Base-by-base conservation (phyloP, 2,888 invertebrate genomes). In the Salpingus planirostris region DNA sequence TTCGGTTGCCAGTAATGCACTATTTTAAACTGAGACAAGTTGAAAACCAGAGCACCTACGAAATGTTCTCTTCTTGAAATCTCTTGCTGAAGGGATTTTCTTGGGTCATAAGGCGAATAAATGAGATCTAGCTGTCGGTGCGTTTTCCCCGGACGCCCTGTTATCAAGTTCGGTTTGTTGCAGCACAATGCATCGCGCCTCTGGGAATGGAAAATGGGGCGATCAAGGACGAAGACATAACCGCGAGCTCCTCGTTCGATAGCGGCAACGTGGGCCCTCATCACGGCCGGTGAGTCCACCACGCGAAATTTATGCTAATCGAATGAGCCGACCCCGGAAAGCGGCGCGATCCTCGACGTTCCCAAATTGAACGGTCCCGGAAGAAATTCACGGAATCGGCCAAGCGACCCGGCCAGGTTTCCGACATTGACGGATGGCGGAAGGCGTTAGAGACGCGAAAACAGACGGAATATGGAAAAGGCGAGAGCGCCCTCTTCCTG, bases 121-220 rank as follows among this genome's bases (percentile, higher is more conserved):
- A n/a, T n/a, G n/a, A n/a, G n/a, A n/a, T n/a, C n/a, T n/a, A n/a
- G n/a, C n/a, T n/a, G n/a, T n/a, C n/a, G n/a, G n/a, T n/a, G n/a
- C n/a, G n/a, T n/a, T n/a, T n/a, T n/a, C n/a, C n/a, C n/a, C n/a
- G n/a, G n/a, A n/a, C n/a, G n/a, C n/a, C n/a, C n/a, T n/a, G n/a
- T n/a, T 27, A n/a, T 14, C 13, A 21, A 15, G 10, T 15, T 28
- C 12, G 5, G 27, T 27, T 36, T 64, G 59, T 73, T 69, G 41
- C 76, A 87, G 87, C 81, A 57, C 79, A 82, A 72, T 87, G 87
- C 68, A 78, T 76, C 57, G 77, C 76, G 44, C 79, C 88, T 31
- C 71, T 91, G 59, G 91, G 91, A 42, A 86, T 91, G 87, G 84
- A 88, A 69, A 80, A 80, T 54, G 82, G 84, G 42, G 73, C 71